phyloP scores from a whole-genome alignment of 2,797 vertebrate species.

The Propithecus deckenii region DNA sequence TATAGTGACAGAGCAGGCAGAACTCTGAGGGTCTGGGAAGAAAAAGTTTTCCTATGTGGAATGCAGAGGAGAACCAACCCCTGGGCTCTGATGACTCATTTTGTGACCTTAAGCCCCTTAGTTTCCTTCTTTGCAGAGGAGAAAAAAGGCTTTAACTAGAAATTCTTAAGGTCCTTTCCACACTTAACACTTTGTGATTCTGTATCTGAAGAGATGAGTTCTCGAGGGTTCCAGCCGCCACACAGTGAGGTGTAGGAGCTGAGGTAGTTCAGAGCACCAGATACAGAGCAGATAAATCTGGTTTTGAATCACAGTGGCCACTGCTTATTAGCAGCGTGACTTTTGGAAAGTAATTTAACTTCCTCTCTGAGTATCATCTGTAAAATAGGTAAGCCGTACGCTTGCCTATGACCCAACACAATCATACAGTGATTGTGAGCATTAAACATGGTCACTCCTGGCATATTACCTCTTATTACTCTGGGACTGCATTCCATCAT shows the following conservation, averaged over 20 bases:
- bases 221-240: background rate
- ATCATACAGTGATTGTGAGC: background rate
- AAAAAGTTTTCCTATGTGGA: background rate
- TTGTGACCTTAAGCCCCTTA: background rate
- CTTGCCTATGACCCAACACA: no score
- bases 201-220: background rate
- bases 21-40: background rate
- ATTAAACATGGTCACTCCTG: background rate
- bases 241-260: background rate
- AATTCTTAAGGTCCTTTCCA: background rate
- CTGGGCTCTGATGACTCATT: background rate
- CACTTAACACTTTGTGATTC: background rate
- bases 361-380: background rate
- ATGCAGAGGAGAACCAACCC: background rate
- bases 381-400: background rate
- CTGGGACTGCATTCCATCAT: background rate
- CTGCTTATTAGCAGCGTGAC: background rate
- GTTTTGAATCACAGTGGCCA: background rate
- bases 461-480: background rate
- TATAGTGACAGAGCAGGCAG: background rate
- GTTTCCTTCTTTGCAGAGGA: background rate
- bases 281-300: background rate
- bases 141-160: background rate
- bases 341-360: background rate
- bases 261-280: background rate